Evolutionary conservation across 30 jellyfish, hydroid and myxozoan genomes (phyloP).

Genomic region (Aurelia aurita complex sp. Pacific): DNA sequence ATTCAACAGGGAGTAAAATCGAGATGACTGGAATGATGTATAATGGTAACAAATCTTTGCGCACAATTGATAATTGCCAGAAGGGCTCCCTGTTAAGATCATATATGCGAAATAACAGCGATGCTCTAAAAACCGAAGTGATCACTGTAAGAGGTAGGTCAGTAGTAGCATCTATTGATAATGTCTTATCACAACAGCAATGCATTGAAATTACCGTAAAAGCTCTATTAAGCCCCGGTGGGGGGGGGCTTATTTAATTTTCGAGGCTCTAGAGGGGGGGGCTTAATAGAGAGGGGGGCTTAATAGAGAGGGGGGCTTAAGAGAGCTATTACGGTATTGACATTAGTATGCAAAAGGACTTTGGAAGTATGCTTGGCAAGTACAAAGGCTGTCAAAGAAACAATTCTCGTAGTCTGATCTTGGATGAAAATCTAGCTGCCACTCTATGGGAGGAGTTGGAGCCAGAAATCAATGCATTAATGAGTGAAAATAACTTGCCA

Average conservation of each 20-base stretch:
- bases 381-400: slow-evolving; percentile 14
- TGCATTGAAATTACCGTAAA: slow-evolving; percentile 14
- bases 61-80: slow-evolving; percentile 27
- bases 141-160: slow-evolving; percentile 11
- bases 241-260: no score
- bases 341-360: neutral
- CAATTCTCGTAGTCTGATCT: slow-evolving; percentile 36
- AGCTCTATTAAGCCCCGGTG: no score
- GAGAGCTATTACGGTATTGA: no score
- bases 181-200: slow-evolving; percentile 24
- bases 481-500: slow-evolving; percentile 6
- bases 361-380: slow-evolving; percentile 30
- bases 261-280: no score
- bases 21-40: slow-evolving; percentile 11
- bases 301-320: no score
- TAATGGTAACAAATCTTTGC: slow-evolving; percentile 20
- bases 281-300: no score
- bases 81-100: neutral
- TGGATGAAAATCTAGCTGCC: slow-evolving; percentile 39
- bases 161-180: slow-evolving; percentile 9
- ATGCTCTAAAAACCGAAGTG: neutral
- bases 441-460: slow-evolving; percentile 25
- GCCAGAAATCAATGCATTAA: neutral
- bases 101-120: no score
- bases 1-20: slow-evolving; percentile 5